Evolutionary conservation across 2,888 invertebrate species (phyloP).

Genomic region (Branchinecta sandiegonensis): DNA sequence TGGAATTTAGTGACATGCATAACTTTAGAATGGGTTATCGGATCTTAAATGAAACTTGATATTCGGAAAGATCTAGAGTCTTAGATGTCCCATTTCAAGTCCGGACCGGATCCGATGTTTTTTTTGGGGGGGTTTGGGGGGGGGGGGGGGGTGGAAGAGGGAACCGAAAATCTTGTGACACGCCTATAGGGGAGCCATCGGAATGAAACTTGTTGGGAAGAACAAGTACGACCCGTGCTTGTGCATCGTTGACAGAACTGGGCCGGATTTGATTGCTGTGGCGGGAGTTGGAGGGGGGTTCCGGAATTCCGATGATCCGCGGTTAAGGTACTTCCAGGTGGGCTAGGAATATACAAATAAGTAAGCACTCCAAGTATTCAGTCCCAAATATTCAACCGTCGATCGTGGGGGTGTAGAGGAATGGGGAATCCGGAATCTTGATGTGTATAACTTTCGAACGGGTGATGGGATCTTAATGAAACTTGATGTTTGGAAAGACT

Average conservation of each 20-base stretch:
- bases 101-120: neutral
- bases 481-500: too few relatives aligned
- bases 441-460: too few relatives aligned
- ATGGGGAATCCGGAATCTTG: too few relatives aligned
- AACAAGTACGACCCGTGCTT: neutral
- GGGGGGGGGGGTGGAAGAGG: neutral
- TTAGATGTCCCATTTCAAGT: neutral
- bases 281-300: neutral
- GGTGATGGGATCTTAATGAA: too few relatives aligned
- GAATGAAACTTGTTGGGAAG: neutral
- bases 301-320: neutral
- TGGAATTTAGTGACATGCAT: neutral
- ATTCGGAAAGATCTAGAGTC: neutral
- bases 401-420: too few relatives aligned
- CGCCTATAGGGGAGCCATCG: neutral
- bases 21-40: neutral
- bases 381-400: too few relatives aligned
- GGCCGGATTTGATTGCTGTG: neutral
- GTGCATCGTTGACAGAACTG: neutral
- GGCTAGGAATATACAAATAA: too few relatives aligned
- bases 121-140: neutral
- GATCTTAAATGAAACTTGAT: neutral
- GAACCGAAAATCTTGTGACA: neutral
- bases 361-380: too few relatives aligned
- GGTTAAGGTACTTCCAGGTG: constrained; percentile 1